Evolutionary conservation across 2,888 invertebrate species (phyloP).

Genomic region (Dolomedes plantarius): DNA sequence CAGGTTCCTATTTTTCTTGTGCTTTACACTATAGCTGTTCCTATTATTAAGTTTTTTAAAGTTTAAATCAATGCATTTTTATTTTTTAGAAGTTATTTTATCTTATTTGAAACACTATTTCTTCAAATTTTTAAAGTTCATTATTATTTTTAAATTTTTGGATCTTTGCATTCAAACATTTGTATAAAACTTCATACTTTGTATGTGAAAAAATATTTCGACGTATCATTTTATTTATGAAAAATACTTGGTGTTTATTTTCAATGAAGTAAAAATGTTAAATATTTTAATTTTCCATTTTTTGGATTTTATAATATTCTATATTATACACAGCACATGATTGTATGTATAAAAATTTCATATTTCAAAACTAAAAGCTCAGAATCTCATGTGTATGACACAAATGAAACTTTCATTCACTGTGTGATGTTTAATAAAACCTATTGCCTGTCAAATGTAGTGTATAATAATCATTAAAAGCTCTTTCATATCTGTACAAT

Average conservation of each 20-base stretch:
- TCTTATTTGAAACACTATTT: no score
- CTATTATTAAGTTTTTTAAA: no score
- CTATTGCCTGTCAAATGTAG: not conserved
- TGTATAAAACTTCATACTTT: not conserved
- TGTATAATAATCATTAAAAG: not conserved
- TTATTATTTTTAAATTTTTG: no score
- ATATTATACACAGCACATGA: not conserved
- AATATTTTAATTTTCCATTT: not conserved
- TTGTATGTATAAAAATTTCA: not conserved
- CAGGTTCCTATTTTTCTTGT: no score
- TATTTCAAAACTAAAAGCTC: not conserved
- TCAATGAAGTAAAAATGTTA: not conserved
- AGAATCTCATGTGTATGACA: constrained; percentile 4
- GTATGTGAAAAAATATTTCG: not conserved
- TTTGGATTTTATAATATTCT: not conserved
- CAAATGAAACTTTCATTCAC: not conserved
- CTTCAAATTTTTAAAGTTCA: no score
- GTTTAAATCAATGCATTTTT: no score
- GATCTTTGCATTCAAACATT: no score
- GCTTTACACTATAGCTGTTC: no score
- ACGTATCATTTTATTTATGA: not conserved
- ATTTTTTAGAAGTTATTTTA: no score
- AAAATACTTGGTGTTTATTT: not conserved
- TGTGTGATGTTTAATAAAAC: not conserved
- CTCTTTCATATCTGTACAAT: not conserved